Evolutionary conservation across 2,888 invertebrate genomes (phyloP).

Genomic region (Tinea semifulvella): DNA sequence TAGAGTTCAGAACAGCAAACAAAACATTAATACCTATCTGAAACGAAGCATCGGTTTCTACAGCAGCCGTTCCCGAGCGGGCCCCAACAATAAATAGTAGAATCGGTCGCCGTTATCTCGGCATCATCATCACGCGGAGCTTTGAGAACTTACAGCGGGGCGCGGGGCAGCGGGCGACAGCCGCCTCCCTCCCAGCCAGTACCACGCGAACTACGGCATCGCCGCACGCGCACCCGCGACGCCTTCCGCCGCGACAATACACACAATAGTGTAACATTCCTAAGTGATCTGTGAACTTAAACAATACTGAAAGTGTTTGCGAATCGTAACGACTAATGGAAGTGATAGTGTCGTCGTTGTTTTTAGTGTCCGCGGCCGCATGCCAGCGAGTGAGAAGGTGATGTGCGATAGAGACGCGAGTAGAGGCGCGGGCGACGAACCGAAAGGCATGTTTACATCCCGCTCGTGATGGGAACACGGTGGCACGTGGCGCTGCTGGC

Average conservation of each 20-base stretch:
- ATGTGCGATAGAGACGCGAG: conserved; percentile 10
- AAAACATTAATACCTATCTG: conserved; percentile 13
- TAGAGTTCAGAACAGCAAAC: conserved; percentile 13
- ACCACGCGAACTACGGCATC: conserved; percentile 48
- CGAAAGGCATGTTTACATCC: conserved; percentile 14
- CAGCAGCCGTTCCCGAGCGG: conserved; percentile 11
- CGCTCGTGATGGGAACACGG: conserved; percentile 43
- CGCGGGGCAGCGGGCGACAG: conserved; percentile 42
- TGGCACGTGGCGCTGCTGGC: conserved; percentile 38
- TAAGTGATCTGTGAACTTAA: conserved; percentile 10
- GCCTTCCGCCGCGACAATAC: conserved; percentile 19
- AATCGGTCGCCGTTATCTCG: conserved; percentile 61
- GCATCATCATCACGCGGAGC: conserved; percentile 61
- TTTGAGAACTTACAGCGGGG: conserved; percentile 52
- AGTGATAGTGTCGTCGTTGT: conserved; percentile 51
- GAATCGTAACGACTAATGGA: not conserved
- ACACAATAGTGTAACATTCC: conserved; percentile 18
- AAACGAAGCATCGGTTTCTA: conserved; percentile 11
- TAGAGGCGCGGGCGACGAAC: conserved; percentile 11
- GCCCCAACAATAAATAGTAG: conserved; percentile 56
- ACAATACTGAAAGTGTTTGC: not conserved
- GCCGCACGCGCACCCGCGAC: conserved; percentile 32
- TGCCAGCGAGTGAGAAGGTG: conserved; percentile 18
- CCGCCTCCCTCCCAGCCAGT: conserved; percentile 52
- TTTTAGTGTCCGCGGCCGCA: conserved; percentile 50